Evolutionary conservation across 1,140 invertebrate genomes (phyloP).

Genomic region (Colletes gigas): DNA sequence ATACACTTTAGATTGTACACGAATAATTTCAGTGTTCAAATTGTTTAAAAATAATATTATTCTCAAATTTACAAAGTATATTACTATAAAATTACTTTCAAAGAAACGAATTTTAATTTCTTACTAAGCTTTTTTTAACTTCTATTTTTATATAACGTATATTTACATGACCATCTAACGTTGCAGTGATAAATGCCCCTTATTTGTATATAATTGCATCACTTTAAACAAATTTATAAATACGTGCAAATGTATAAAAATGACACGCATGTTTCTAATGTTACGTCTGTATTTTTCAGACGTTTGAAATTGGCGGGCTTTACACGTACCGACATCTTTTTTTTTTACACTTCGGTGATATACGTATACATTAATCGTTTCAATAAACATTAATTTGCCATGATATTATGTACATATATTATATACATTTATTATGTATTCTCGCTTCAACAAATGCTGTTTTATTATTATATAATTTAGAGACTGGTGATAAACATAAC

Average conservation of each 20-base stretch:
- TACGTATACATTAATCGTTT: neutral
- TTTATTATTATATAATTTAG: neutral
- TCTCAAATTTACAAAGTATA: neutral
- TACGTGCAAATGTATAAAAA: neutral
- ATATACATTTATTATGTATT: neutral
- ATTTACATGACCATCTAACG: neutral
- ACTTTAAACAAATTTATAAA: neutral
- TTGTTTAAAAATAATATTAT: neutral
- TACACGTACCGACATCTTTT: neutral
- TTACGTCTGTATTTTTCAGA: neutral
- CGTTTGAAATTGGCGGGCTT: constrained; percentile 46
- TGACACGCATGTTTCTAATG: neutral
- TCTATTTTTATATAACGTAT: neutral
- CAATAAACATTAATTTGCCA: neutral
- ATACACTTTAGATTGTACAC: neutral
- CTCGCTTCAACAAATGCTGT: neutral
- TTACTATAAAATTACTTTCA: neutral
- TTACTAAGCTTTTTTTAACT: constrained; percentile 2
- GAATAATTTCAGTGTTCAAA: neutral
- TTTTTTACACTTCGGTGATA: neutral
- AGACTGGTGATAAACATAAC: constrained; percentile 33
- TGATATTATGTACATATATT: neutral
- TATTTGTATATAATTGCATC: neutral
- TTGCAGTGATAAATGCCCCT: neutral
- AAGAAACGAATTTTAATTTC: neutral